phyloP scores from a whole-genome alignment of 30 jellyfish, hydroid and myxozoan species.

The Aurelia coerulea region DNA sequence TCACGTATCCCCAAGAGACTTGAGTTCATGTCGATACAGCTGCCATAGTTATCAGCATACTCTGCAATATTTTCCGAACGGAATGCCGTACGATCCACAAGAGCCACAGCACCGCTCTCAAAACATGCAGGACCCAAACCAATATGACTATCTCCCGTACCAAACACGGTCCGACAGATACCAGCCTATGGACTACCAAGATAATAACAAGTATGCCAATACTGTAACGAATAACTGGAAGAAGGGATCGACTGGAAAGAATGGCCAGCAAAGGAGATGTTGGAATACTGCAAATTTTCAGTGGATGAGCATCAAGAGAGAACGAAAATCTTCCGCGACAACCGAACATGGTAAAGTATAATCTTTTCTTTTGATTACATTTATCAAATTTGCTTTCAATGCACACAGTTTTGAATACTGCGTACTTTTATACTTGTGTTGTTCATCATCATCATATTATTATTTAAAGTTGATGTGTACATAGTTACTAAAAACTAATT shows the following conservation, averaged over 20 bases:
- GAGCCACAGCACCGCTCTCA: slow-evolving; percentile 37
- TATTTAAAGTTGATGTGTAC: too few relatives aligned
- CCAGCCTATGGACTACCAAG: slow-evolving; percentile 38
- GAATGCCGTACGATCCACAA: slow-evolving; percentile 51
- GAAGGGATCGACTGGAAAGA: slow-evolving; percentile 61
- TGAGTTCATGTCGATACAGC: slow-evolving; percentile 74
- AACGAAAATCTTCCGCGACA: slow-evolving; percentile 54
- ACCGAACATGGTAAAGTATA: slow-evolving; percentile 42
- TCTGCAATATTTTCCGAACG: slow-evolving; percentile 87
- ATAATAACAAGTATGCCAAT: slow-evolving; percentile 8
- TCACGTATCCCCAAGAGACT: slow-evolving; percentile 65
- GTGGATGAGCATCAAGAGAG: slow-evolving; percentile 91
- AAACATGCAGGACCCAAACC: slow-evolving; percentile 14
- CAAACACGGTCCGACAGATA: slow-evolving; percentile 28
- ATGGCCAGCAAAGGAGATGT: slow-evolving; percentile 79
- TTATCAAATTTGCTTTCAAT: background rate
- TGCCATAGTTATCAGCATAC: slow-evolving; percentile 92
- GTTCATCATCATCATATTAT: too few relatives aligned
- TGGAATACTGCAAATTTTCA: slow-evolving; percentile 95
- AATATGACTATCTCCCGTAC: slow-evolving; percentile 21
- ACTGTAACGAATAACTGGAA: slow-evolving; percentile 61
- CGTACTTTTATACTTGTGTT: too few relatives aligned
- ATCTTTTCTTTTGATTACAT: background rate
- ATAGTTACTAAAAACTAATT: too few relatives aligned
- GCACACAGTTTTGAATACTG: background rate